Base-by-base conservation (phyloP, 2,888 invertebrate genomes). In the Ornithoptera alexandrae region DNA sequence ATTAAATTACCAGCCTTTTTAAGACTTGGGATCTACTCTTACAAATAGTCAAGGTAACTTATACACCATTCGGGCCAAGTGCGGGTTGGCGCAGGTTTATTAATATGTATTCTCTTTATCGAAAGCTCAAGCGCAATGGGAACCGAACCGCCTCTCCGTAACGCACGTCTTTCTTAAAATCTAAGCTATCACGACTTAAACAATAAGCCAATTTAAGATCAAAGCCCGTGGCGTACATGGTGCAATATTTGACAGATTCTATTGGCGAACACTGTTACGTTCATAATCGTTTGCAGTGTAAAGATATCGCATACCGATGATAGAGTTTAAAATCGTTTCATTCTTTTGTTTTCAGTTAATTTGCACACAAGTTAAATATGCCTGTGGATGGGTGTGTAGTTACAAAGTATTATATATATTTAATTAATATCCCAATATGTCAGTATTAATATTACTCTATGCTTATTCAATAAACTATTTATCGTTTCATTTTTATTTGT, bases 341-440 rank as follows among this genome's bases (percentile, higher is more conserved):
- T 77, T 79, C 80, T 78, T 83, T 88, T 87, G 75, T 84, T 92
- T 92, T 86, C 91, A 91, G 91, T 92, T 91, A 86, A 90, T 89
- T 90, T 88, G 81, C 46, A 80, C 86, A 86, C 89, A 88, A 84
- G 86, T 88, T 80, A 75, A 77, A 79, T 81, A 76, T 84, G 81
- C 82, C 82, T 84, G 46, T 46, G 88, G 87, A 88, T 87, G 83
- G 91, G 90, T 92, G 91, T 91, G 90, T 90, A 90, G 84, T 79
- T 81, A 71, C 75, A 73, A 73, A 74, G 69, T 77, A 74, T 53
- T n/a, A n/a, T 74, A 74, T 75, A 72, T 70, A 67, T 64, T 69
- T 69, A 65, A 71, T 60, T 62, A 56, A 68, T 64, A 65, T 70
- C 68, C 72, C 72, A 65, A 71, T 70, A 72, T 73, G 61, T 78